Percentiles rank a stretch among this genome's conserved stretches.
phyloP scores from a whole-genome alignment of 2,797 vertebrate species.

The Ambastaia sidthimunki region DNA sequence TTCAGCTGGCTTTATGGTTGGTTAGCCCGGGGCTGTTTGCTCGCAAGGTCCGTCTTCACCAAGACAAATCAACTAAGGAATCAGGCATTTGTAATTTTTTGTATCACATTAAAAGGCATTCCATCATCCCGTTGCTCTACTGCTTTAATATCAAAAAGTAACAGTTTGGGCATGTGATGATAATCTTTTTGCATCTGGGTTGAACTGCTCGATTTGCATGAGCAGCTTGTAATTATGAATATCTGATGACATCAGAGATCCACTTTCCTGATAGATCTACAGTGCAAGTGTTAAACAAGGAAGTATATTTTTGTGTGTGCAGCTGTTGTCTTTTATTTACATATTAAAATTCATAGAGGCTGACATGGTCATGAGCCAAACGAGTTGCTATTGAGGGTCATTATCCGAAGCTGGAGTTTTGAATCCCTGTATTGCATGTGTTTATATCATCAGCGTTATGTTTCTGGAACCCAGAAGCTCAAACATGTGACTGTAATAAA shows the following conservation, averaged over 20 bases:
- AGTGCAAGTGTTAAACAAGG: background rate
- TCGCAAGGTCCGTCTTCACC: constrained; percentile 1
- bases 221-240: constrained; percentile 25
- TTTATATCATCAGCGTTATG: background rate
- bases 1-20: background rate
- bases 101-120: constrained; percentile 10
- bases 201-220: constrained; percentile 45
- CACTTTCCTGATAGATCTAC: constrained; percentile 22
- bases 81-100: constrained; percentile 2
- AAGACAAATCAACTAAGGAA: constrained; percentile 27
- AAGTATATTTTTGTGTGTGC: constrained; percentile 21
- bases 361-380: background rate
- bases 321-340: background rate
- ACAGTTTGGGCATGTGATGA: background rate
- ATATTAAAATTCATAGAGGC: background rate
- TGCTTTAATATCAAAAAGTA: constrained; percentile 8
- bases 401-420: background rate
- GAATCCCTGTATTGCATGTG: background rate
- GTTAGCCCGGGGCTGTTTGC: constrained; percentile 24
- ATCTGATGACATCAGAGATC: constrained; percentile 13
- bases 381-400: background rate
- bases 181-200: constrained; percentile 8
- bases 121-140: background rate
- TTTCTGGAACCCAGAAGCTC: background rate
- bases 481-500: constrained; percentile 24